phyloP scores from a whole-genome alignment of 2,113 vertebrate species.

The Alethe diademata region DNA sequence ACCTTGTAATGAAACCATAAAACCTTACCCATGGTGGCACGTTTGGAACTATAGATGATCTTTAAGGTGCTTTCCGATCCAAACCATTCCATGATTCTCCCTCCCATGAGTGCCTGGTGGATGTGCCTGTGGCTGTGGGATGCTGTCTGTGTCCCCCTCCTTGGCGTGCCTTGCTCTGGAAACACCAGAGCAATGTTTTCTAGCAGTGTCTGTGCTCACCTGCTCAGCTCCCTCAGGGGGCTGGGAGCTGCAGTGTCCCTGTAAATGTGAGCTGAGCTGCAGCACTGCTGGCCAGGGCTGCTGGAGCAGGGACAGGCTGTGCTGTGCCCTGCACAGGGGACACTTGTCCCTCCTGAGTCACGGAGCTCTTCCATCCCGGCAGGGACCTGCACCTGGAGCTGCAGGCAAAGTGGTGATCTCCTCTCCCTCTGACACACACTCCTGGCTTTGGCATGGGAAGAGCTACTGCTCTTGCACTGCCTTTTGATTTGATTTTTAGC shows the following conservation, averaged over 20 bases:
- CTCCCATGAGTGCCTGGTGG: rapidly evolving
- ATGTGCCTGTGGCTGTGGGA: background rate
- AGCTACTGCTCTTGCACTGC: background rate
- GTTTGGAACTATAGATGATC: background rate
- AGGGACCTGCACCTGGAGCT: background rate
- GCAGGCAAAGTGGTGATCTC: background rate
- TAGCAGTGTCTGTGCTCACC: background rate
- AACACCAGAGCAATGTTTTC: rapidly evolving
- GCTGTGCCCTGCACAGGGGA: background rate
- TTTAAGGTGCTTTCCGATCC: background rate
- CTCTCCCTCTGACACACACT: background rate
- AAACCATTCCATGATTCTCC: background rate
- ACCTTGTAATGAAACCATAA: background rate
- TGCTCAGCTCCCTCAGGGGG: background rate
- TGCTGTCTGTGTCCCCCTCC: rapidly evolving
- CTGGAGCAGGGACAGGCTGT: background rate
- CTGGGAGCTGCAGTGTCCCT: background rate
- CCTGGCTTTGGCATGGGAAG: background rate
- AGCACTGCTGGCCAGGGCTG: rapidly evolving
- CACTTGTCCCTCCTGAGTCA: background rate
- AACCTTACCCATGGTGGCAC: background rate
- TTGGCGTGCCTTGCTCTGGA: background rate
- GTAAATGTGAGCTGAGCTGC: background rate
- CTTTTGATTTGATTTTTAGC: background rate
- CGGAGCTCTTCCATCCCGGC: background rate